A percentile compares a stretch with the other conserved stretches of the same genome.
Evolutionary conservation across 2,888 invertebrate species (phyloP).

Genomic region (Ormyrus pomaceus): DNA sequence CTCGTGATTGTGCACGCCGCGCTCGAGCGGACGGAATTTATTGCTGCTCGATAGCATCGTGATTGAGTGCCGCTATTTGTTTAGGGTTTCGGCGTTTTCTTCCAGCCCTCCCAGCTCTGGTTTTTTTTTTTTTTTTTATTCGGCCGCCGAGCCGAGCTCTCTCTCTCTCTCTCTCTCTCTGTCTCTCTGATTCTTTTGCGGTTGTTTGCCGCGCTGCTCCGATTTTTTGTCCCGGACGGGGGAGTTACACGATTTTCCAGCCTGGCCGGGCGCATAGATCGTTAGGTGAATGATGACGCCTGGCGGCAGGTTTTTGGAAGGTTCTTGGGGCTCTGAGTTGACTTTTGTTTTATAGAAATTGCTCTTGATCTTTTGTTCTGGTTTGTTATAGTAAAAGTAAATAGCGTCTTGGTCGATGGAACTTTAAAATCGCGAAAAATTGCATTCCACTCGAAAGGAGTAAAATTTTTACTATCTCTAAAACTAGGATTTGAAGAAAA

Average conservation of each 20-base stretch:
- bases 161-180: not conserved
- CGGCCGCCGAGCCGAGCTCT: too few species aligned
- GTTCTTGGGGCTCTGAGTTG: not conserved
- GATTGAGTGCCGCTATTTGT: constrained; percentile 54
- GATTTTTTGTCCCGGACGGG: not conserved
- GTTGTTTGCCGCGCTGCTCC: not conserved
- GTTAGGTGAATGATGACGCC: not conserved
- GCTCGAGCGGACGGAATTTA: constrained; percentile 38
- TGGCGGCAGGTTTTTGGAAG: not conserved
- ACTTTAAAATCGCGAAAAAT: too few species aligned
- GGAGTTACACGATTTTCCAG: not conserved
- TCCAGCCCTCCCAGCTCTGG: not conserved
- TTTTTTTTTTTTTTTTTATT: not conserved
- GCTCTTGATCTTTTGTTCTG: too few species aligned
- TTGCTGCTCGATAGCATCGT: constrained; percentile 52
- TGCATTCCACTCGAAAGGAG: too few species aligned
- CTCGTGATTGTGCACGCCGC: not conserved
- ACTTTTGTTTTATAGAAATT: too few species aligned
- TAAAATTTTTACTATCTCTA: too few species aligned
- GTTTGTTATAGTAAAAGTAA: too few species aligned
- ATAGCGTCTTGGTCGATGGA: too few species aligned
- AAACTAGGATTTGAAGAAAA: too few species aligned
- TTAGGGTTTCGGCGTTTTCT: constrained; percentile 46
- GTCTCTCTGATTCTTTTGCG: constrained; percentile 18
- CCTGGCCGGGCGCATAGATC: not conserved